phyloP scores from a whole-genome alignment of 2,888 invertebrate genomes.

The Pyrrhosoma nymphula region DNA sequence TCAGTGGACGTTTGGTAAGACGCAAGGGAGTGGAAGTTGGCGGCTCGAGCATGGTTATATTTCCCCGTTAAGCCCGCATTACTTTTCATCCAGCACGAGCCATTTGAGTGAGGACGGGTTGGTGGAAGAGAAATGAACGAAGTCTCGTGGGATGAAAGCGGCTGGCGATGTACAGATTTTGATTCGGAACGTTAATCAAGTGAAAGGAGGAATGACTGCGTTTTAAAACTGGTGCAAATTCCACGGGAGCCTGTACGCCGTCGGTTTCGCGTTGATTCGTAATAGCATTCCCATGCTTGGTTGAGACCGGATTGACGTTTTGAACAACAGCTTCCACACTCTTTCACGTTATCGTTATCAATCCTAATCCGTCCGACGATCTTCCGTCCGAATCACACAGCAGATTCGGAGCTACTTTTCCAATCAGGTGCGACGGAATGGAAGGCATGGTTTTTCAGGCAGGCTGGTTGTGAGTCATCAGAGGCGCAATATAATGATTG shows the following conservation, averaged over 20 bases:
- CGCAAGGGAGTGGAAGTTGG: not conserved
- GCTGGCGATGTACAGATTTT: not conserved
- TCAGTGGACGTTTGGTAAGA: not conserved
- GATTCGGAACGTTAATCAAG: not conserved
- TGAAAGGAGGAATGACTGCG: not conserved
- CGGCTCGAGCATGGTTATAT: not conserved
- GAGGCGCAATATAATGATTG: too few species aligned
- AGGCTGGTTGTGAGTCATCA: not conserved
- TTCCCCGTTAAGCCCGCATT: not conserved
- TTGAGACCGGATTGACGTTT: not conserved
- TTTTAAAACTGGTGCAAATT: not conserved
- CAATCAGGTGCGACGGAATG: not conserved
- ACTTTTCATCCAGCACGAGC: not conserved
- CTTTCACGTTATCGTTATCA: not conserved
- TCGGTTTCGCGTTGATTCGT: not conserved
- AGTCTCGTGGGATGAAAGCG: not conserved
- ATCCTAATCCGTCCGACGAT: not conserved
- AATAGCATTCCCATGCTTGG: constrained; percentile 4
- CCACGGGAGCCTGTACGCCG: not conserved
- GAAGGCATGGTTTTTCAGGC: not conserved
- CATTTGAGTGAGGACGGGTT: not conserved
- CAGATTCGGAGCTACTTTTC: not conserved
- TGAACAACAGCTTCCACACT: not conserved
- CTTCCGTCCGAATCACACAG: not conserved
- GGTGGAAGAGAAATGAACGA: not conserved